A percentile compares a stretch with the other conserved stretches of the same genome.
Evolutionary conservation across 1,140 invertebrate genomes (phyloP).

Genomic region (Latrodectus geometricus): DNA sequence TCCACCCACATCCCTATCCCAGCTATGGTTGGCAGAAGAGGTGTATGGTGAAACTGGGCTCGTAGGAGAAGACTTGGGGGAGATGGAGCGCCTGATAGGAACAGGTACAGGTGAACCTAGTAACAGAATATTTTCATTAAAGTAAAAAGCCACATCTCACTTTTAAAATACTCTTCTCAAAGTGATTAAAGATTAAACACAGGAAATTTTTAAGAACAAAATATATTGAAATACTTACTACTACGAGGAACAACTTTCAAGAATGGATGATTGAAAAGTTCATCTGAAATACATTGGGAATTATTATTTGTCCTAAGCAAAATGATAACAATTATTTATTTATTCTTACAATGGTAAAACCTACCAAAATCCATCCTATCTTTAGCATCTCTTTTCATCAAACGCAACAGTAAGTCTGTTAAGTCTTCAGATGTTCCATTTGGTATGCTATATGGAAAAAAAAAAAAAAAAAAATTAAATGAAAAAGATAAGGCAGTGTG

Average conservation of each 20-base stretch:
- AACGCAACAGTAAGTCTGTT: conserved; percentile 81
- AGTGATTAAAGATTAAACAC: neutral
- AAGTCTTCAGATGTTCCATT: conserved; percentile 89
- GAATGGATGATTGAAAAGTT: conserved; percentile 93
- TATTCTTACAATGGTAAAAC: conserved; percentile 22
- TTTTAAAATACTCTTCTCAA: neutral
- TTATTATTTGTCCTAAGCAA: neutral
- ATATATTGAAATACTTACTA: conserved; percentile 40
- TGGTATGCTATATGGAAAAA: conserved; percentile 80
- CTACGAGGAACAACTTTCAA: conserved; percentile 70
- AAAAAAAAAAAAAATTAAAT: no score
- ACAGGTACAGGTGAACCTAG: conserved; percentile 69
- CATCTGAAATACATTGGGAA: conserved; percentile 72
- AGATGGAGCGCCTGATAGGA: conserved; percentile 63
- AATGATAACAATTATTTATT: neutral
- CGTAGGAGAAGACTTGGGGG: conserved; percentile 9
- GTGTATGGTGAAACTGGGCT: conserved; percentile 6
- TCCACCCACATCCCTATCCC: conserved; percentile 44
- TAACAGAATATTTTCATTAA: conserved; percentile 1
- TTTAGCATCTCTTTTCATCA: conserved; percentile 91
- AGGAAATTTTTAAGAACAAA: neutral
- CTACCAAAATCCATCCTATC: conserved; percentile 91
- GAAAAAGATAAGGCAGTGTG: no score
- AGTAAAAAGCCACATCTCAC: no score
- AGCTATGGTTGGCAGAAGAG: conserved; percentile 30